Base-by-base conservation (phyloP, 2,797 vertebrate genomes). In the Craterocephalus amniculus region DNA sequence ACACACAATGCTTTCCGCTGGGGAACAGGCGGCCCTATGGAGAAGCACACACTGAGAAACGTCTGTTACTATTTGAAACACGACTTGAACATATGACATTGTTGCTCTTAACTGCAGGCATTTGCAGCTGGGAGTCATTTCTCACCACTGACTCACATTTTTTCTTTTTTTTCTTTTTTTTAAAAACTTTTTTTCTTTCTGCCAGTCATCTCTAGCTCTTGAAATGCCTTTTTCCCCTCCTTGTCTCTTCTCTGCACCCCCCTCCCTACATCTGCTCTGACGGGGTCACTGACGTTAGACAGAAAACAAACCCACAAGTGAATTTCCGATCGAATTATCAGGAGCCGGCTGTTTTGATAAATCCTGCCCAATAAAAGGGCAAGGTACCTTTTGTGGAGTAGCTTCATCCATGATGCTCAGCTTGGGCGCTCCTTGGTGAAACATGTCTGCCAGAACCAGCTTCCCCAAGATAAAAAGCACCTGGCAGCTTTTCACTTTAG, bases 261-360 rank as follows among this genome's bases (percentile, higher is more conserved):
- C 75, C 65, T 62, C 70, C 72, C 58, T 31, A 52, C 58, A 58
- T 55, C 67, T 63, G 60, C 83, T 81, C 81, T 84, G 79, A 88
- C 87, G 81, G 84, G 83, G 80, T 90, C 83, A 83, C 79, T 86
- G 78, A 86, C 83, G 91, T 90, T 78, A 63, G 84, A 85, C 74
- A 59, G 72, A 90, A 93, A 93, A 91, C 88, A 90, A 76, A 84
- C 82, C 80, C 87, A 88, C 86, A 87, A 74, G 88, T 84, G 81
- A 73, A 83, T 92, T 92, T 92, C 85, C 90, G 86, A 90, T 90
- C 89, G 88, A 89, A 91, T 92, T 91, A 89, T 91, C 89, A 89
- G 90, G 89, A 89, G 84, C 82, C 86, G 73, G 75, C 82, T 81
- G 84, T 88, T 93, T 93, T 91, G 92, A 92, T 94, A 91, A 93